Conservation (phyloP, 2,888 invertebrate genomes). For the Drosophila suboccidentalis region DNA sequence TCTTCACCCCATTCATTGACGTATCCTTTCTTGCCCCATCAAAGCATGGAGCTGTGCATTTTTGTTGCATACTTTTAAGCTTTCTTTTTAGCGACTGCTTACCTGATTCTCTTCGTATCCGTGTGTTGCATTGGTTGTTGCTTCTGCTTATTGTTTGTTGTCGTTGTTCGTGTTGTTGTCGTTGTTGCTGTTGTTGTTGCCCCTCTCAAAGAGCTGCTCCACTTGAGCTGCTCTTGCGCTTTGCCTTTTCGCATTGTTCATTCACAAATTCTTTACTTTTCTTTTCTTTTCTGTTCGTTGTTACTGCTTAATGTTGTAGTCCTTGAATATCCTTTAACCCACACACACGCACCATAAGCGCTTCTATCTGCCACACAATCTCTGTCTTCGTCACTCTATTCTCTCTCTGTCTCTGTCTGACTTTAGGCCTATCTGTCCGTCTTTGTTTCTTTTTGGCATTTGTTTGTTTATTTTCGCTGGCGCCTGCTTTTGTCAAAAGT, state of each 20-base stretch:
- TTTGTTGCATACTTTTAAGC: constrained; percentile 53
- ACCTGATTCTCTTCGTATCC: constrained; percentile 47
- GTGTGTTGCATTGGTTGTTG: constrained; percentile 29
- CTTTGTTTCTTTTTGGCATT: constrained; percentile 73
- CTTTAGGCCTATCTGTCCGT: constrained; percentile 43
- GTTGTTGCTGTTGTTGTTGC: constrained; percentile 9
- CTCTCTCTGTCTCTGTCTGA: not conserved
- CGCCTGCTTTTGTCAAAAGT: constrained; percentile 81
- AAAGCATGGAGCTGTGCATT: constrained; percentile 65
- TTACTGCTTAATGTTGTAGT: constrained; percentile 72
- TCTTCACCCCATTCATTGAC: not conserved
- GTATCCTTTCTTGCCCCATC: not conserved
- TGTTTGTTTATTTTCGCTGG: constrained; percentile 80
- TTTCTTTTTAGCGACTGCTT: constrained; percentile 27
- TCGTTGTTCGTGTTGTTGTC: constrained; percentile 19
- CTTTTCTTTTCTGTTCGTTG: constrained; percentile 3
- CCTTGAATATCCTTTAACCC: constrained; percentile 75
- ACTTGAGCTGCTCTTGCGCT: constrained; percentile 34
- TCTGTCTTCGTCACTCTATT: constrained; percentile 1
- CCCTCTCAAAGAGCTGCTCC: constrained; percentile 46
- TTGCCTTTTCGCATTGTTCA: constrained; percentile 67
- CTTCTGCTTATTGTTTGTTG: constrained; percentile 19
- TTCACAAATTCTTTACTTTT: constrained; percentile 64
- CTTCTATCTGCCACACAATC: constrained; percentile 57
- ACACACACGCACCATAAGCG: constrained; percentile 45